Conservation (phyloP, 2,113 vertebrate species). For the Nicator chloris region DNA sequence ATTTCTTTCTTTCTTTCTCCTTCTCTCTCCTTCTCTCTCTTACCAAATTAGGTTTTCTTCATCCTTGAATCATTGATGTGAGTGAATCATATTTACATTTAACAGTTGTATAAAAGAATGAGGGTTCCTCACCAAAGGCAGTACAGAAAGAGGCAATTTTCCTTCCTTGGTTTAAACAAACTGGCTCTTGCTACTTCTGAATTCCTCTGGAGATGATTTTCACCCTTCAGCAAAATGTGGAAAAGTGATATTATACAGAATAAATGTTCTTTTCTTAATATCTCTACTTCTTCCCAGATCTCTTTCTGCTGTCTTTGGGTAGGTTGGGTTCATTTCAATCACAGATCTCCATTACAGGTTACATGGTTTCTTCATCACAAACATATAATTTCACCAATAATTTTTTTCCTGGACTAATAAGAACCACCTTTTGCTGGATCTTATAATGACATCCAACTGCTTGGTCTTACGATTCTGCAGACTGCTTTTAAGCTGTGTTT, state of each 20-base stretch:
- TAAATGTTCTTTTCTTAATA: not conserved
- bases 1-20: accelerated
- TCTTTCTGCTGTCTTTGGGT: not conserved
- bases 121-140: not conserved
- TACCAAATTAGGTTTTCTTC: not conserved
- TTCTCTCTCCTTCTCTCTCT: not conserved
- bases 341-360: not conserved
- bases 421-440: not conserved
- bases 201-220: not conserved
- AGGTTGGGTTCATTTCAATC: not conserved
- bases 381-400: not conserved
- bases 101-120: not conserved
- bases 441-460: not conserved
- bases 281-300: not conserved
- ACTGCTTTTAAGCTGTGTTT: not conserved
- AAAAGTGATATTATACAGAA: not conserved
- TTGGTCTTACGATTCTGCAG: not conserved
- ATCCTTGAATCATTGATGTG: not conserved
- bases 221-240: not conserved
- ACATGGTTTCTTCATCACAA: not conserved
- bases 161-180: not conserved
- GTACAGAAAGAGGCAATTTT: not conserved
- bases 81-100: not conserved
- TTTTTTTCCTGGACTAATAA: not conserved
- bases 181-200: not conserved